Conservation (phyloP, 2,797 vertebrate species). For the Paguma larvata region DNA sequence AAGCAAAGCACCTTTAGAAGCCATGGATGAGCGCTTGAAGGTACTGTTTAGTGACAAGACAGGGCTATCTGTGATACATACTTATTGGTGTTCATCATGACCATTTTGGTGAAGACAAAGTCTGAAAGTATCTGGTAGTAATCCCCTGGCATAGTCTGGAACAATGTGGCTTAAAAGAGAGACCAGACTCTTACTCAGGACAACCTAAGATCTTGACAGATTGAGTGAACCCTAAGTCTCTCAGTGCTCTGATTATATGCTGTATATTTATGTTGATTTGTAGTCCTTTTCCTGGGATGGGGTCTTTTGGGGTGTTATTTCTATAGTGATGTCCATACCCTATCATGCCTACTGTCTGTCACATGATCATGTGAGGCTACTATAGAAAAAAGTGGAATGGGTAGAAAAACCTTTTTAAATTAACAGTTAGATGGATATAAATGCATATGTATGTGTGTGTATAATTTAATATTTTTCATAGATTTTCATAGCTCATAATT, state of each 20-base stretch:
- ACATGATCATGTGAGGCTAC: background rate
- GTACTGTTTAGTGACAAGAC: background rate
- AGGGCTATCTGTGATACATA: background rate
- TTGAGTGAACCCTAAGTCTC: background rate
- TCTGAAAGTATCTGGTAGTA: background rate
- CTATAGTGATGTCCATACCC: background rate
- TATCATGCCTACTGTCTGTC: background rate
- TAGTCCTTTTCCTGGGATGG: background rate
- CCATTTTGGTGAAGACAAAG: background rate
- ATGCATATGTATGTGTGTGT: no score
- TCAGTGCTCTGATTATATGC: background rate
- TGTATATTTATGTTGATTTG: background rate
- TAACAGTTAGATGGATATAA: background rate
- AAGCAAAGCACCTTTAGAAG: background rate
- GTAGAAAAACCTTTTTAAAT: background rate
- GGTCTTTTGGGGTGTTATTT: background rate
- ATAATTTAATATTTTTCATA: background rate
- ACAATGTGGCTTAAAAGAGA: background rate
- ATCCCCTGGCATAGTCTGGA: background rate
- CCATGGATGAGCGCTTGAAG: background rate
- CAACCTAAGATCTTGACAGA: background rate
- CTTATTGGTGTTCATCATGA: background rate
- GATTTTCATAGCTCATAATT: background rate
- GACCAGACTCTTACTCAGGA: background rate
- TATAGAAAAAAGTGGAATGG: background rate